Base-by-base conservation (phyloP, 2,113 vertebrate genomes). In the Todiramphus chloris region DNA sequence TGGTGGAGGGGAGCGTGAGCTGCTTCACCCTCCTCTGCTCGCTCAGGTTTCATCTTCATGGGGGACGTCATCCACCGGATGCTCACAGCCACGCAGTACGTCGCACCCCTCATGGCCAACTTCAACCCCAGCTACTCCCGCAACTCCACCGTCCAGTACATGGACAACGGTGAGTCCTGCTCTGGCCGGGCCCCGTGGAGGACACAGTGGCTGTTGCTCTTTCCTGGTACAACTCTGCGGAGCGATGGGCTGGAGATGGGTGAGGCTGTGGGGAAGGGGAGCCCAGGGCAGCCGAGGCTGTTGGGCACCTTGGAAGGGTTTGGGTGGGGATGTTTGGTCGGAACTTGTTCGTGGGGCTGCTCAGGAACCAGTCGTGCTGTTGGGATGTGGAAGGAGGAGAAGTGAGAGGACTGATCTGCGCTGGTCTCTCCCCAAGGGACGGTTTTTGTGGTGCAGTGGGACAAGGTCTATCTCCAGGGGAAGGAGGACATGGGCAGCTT, bases 91-190 rank as follows among this genome's bases (percentile, higher is more conserved):
- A 99, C 99, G 0, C 99, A 99, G 93, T 99, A 99, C 51, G 95
- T 99, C 6, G 99, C 99, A 0, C 99, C 99, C 4, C 98, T 99
- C 64, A 99, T 99, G 99, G 99, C 99, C 92, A 99, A 99, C 98
- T 99, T 99, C 96, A 99, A 99, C 98, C 99, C 99, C 56, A 98
- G 99, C 96, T 99, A 98, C 97, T 99, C 99, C 21, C 97, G 83
- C 28, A 98, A 99, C 89, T 99, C 99, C 62, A 99, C 99, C 10
- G 98, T 99, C 43, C 98, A 96, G 86, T 99, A 99, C 95, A 97
- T 98, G 39, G 99, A 99, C 97, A 99, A 99, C 1, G 99, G 99
- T 99, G 94, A 98, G 98, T 2, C 25, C 59, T 0, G 43, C 35
- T 15, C 43, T 1, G 0, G 9, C 6, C 4, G 1, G 9, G 3